phyloP scores from a whole-genome alignment of 2,113 vertebrate species.

The Ploceus nigricollis region DNA sequence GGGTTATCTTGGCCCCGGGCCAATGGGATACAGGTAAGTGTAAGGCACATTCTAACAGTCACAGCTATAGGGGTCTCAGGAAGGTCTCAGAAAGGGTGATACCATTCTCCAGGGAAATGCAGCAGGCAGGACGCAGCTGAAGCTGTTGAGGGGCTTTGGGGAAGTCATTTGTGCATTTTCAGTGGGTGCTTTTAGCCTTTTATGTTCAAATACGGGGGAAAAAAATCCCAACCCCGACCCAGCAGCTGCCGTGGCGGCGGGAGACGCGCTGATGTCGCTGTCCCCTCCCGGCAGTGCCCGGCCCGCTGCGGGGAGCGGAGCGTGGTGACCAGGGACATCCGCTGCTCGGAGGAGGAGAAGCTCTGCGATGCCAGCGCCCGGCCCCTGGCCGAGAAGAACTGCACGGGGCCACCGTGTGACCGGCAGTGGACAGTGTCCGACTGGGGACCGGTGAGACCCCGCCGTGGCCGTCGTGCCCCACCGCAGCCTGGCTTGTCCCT shows the following conservation, averaged over 20 bases:
- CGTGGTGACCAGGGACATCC: constrained; percentile 87
- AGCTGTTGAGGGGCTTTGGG: fast-evolving
- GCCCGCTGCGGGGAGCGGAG: constrained; percentile 87
- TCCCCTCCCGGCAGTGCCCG: constrained; percentile 75
- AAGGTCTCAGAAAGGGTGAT: no score
- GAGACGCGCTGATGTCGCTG: neutral
- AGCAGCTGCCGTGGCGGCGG: fast-evolving
- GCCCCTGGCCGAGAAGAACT: constrained; percentile 85
- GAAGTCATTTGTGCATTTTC: neutral
- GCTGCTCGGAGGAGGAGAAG: constrained; percentile 88
- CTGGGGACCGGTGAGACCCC: constrained; percentile 90
- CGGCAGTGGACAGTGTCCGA: constrained; percentile 94
- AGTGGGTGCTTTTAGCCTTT: neutral
- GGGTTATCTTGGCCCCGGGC: no score
- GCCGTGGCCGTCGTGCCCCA: fast-evolving
- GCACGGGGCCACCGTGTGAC: constrained; percentile 89
- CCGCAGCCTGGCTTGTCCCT: neutral
- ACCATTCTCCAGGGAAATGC: no score
- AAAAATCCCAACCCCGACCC: fast-evolving
- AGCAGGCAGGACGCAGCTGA: neutral
- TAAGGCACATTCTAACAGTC: no score
- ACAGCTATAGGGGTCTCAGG: no score
- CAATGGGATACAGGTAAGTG: no score
- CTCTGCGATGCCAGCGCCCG: constrained; percentile 81
- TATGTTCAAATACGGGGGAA: fast-evolving